Conservation (phyloP, 2,113 vertebrate species). For the Takifugu flavidus region DNA sequence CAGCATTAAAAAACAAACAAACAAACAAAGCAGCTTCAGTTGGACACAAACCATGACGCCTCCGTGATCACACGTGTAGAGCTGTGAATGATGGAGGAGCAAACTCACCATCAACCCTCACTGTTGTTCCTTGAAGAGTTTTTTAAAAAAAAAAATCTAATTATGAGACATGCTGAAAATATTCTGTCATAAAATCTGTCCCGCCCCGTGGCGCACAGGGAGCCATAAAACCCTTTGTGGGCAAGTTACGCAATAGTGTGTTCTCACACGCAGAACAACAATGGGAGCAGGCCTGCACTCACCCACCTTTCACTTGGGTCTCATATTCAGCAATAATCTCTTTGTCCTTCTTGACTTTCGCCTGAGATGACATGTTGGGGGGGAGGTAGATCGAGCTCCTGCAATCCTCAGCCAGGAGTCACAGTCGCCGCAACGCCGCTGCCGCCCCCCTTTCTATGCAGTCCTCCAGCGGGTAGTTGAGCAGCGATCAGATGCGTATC, state of each 20-base stretch:
- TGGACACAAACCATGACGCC: slow-evolving; percentile 15
- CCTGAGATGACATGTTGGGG: slow-evolving; percentile 86
- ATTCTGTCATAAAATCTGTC: slow-evolving; percentile 22
- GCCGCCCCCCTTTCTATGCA: slow-evolving; percentile 15
- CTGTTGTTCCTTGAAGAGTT: too few species aligned
- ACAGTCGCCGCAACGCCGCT: slow-evolving; percentile 45
- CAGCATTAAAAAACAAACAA: too few species aligned
- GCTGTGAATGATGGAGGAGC: slow-evolving; percentile 25
- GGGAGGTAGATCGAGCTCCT: slow-evolving; percentile 37
- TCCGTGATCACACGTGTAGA: slow-evolving; percentile 28
- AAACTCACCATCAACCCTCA: slow-evolving; percentile 6
- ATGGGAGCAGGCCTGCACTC: slow-evolving; percentile 28
- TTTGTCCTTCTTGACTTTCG: slow-evolving; percentile 97
- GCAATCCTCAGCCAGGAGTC: slow-evolving; percentile 45
- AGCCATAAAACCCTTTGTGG: slow-evolving; percentile 33
- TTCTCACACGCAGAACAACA: slow-evolving; percentile 28
- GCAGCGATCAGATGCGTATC: slow-evolving; percentile 44
- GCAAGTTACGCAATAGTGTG: slow-evolving; percentile 65
- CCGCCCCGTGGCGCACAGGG: slow-evolving; percentile 44
- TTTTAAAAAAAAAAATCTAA: background rate
- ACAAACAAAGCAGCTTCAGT: slow-evolving; percentile 6
- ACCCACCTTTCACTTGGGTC: slow-evolving; percentile 92
- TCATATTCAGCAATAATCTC: slow-evolving; percentile 96
- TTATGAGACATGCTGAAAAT: background rate
- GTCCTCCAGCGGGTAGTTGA: slow-evolving; percentile 36